phyloP scores from a whole-genome alignment of 2,113 vertebrate genomes.

The Acrocephalus arundinaceus region DNA sequence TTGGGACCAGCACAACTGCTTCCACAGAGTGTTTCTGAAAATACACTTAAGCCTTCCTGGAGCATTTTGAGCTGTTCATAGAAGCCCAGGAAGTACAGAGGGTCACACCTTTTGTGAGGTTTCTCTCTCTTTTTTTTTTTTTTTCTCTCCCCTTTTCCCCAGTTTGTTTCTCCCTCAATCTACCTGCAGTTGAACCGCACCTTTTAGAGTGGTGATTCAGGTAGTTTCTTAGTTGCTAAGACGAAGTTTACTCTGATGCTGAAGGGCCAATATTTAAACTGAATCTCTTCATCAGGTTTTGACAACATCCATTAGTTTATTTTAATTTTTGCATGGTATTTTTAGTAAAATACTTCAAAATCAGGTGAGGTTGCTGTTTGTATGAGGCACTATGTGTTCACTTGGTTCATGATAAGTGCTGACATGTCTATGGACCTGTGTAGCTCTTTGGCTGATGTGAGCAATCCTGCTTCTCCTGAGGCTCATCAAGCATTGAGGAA shows the following conservation, averaged over 20 bases:
- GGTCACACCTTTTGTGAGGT: not conserved
- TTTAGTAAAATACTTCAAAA: not conserved
- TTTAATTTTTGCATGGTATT: not conserved
- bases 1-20: not conserved
- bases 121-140: not conserved
- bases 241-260: not conserved
- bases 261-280: not conserved
- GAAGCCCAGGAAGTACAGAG: not conserved
- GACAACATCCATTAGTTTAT: not conserved
- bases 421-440: fast-evolving
- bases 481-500: not conserved
- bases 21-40: not conserved
- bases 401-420: not conserved
- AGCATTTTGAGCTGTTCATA: not conserved
- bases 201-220: not conserved
- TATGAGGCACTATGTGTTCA: not conserved
- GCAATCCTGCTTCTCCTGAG: not conserved
- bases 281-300: not conserved
- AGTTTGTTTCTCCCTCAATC: not conserved
- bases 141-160: not conserved
- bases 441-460: not conserved
- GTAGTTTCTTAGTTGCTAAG: not conserved
- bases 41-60: not conserved
- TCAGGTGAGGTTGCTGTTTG: not conserved
- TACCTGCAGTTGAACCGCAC: not conserved